These are phyloP conservation scores for Miniopterus natalensis DNA, from an alignment of 2,113 vertebrate genomes.

Conservation along the genomic window DNA sequence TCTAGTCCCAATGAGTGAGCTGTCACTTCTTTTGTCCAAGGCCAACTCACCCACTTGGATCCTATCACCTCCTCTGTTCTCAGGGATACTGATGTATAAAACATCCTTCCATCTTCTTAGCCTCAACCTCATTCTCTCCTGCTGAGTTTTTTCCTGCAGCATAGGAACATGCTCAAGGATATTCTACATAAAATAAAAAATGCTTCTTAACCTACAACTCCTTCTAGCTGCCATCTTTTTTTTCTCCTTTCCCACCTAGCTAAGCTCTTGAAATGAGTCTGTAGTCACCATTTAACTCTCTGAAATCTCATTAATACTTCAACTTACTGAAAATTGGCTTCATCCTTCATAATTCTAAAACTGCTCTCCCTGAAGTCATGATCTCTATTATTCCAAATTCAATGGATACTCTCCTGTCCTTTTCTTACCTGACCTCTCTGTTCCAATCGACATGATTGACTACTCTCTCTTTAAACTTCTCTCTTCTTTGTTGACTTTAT, in stretches of 20 bases:
- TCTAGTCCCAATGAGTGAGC: background rate
- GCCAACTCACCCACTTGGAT: background rate
- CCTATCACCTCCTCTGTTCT: background rate
- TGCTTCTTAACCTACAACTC: background rate
- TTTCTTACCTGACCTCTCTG: background rate
- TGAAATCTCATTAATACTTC: background rate
- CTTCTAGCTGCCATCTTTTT: background rate
- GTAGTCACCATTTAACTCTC: background rate
- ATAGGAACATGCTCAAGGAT: background rate
- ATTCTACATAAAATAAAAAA: background rate
- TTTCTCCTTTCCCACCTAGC: background rate
- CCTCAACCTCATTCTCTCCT: background rate
- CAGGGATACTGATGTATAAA: background rate
- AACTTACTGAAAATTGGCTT: background rate
- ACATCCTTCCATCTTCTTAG: background rate
- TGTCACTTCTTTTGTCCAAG: background rate
- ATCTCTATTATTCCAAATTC: background rate
- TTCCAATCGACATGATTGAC: background rate
- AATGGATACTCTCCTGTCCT: background rate
- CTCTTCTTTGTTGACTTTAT: conserved; percentile 7
- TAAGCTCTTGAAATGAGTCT: background rate
- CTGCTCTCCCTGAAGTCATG: background rate
- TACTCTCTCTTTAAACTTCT: background rate
- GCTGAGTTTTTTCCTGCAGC: background rate
- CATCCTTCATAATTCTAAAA: background rate